Conservation (phyloP, 2,113 vertebrate species). For the Bos javanicus region DNA sequence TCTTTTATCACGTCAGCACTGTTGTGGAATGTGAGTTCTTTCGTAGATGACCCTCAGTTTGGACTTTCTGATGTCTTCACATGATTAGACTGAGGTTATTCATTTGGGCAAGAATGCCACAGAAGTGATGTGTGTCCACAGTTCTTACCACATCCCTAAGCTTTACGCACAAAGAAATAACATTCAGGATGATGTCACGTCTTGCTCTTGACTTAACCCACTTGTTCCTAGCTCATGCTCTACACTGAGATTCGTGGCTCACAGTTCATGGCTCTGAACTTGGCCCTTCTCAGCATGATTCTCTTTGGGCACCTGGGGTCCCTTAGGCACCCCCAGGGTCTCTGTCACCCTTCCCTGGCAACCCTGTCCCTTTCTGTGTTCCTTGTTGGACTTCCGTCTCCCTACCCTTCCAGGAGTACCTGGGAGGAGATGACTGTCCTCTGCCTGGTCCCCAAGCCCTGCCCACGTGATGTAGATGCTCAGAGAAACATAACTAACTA, state of each 20-base stretch:
- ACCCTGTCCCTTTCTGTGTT: not conserved
- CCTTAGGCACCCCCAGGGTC: not conserved
- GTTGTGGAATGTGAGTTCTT: not conserved
- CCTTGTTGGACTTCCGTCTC: not conserved
- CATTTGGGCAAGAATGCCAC: not conserved
- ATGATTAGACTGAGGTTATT: not conserved
- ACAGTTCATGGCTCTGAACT: not conserved
- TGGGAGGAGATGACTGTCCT: not conserved
- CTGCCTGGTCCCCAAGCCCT: not conserved
- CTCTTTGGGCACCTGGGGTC: not conserved
- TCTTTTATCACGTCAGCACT: not conserved
- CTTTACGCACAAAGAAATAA: not conserved
- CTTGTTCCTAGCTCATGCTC: not conserved
- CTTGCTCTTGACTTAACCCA: not conserved
- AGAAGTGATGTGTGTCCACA: not conserved
- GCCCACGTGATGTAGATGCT: not conserved
- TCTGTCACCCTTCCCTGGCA: not conserved
- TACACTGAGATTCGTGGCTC: not conserved
- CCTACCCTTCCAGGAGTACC: not conserved
- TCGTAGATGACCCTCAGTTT: not conserved
- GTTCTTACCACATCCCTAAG: not conserved
- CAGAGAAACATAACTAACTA: not conserved
- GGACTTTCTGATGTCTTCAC: not conserved
- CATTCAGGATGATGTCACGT: accelerated
- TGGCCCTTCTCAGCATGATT: not conserved